Percentiles rank a stretch among this genome's conserved stretches.
Conservation (phyloP, 2,797 vertebrate genomes). For the Pangasius djambal region DNA sequence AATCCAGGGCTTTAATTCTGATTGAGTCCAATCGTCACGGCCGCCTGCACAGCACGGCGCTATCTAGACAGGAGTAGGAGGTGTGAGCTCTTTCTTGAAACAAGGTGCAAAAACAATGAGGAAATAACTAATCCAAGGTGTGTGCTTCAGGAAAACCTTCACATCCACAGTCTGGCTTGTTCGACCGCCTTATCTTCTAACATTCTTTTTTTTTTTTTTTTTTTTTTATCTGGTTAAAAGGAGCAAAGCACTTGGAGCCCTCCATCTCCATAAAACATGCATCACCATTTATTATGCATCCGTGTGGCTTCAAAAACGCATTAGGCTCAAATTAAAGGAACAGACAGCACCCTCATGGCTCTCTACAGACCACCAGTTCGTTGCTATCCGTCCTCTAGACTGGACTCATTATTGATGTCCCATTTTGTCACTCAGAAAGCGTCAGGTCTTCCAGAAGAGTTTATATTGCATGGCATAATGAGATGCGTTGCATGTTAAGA, state of each 20-base stretch:
- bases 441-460: conserved; percentile 12
- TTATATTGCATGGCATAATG: conserved; percentile 27
- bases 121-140: neutral
- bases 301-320: conserved; percentile 55
- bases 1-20: conserved; percentile 16
- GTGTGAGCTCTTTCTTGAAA: conserved; percentile 22
- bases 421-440: conserved; percentile 40
- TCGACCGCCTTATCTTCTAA: neutral
- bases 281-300: conserved; percentile 60
- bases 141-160: neutral
- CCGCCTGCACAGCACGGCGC: neutral
- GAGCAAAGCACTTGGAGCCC: conserved; percentile 44
- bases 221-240: conserved; percentile 53
- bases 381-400: conserved; percentile 9
- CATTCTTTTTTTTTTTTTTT: neutral
- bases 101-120: conserved; percentile 25
- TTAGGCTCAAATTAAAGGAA: conserved; percentile 45
- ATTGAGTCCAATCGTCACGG: neutral
- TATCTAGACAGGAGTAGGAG: conserved; percentile 18
- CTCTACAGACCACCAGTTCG: conserved; percentile 12
- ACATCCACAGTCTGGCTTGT: neutral
- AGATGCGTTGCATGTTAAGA: conserved; percentile 15
- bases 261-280: conserved; percentile 57
- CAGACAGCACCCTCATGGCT: conserved; percentile 22
- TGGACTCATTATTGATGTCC: conserved; percentile 41